Conservation (phyloP, 2,888 invertebrate species). For the Miltochrista miniata region DNA sequence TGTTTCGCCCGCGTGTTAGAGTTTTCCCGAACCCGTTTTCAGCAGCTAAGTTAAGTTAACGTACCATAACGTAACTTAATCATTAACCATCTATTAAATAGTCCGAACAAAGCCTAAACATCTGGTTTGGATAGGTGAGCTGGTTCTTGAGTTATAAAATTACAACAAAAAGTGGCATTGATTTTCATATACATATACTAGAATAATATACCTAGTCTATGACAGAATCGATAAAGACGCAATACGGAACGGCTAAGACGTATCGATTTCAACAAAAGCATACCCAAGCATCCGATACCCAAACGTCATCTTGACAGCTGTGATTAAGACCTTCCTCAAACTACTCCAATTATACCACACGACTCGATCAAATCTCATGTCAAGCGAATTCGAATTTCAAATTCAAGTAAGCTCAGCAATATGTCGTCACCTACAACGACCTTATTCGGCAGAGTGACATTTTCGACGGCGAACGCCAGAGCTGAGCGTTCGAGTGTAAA, state of each 20-base stretch:
- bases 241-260: background rate
- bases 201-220: too few species aligned
- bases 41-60: too few species aligned
- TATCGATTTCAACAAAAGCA: background rate
- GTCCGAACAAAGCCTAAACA: too few species aligned
- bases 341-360: conserved; percentile 37
- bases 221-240: too few species aligned
- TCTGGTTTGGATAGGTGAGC: too few species aligned
- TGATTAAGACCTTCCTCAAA: conserved; percentile 7
- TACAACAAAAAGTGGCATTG: too few species aligned
- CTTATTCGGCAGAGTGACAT: conserved; percentile 40
- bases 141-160: too few species aligned
- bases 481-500: conserved; percentile 48
- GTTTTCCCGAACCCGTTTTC: too few species aligned
- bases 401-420: conserved; percentile 37
- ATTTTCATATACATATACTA: too few species aligned
- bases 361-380: conserved; percentile 41
- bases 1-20: too few species aligned
- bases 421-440: conserved; percentile 26
- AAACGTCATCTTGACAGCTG: conserved; percentile 4
- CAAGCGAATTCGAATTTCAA: conserved; percentile 32
- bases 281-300: background rate
- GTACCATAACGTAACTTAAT: too few species aligned
- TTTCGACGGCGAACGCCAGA: conserved; percentile 29
- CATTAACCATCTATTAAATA: too few species aligned